A percentile compares a stretch with the other conserved stretches of the same genome.
Conservation (phyloP, 2,888 invertebrate genomes). For the Chymomyza procnemis region DNA sequence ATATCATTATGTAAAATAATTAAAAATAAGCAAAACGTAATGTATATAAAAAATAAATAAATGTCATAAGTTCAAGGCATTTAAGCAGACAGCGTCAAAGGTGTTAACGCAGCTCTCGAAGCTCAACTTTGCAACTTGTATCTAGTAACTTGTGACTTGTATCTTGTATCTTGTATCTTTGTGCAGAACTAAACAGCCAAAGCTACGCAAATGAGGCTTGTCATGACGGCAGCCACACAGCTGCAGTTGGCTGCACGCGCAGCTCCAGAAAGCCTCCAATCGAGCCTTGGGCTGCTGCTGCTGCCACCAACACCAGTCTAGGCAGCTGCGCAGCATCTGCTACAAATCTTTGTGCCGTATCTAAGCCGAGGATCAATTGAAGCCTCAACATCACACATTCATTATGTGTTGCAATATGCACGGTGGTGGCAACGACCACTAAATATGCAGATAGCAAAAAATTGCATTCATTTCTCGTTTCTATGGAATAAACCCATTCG, state of each 20-base stretch:
- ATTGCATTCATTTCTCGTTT: constrained; percentile 23
- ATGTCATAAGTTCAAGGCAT: background rate
- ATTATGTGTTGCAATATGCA: no score
- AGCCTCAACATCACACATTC: background rate
- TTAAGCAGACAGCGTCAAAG: background rate
- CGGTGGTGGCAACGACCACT: background rate
- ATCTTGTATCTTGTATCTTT: background rate
- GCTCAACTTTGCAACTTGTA: background rate
- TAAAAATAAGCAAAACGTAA: background rate
- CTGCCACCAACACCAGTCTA: background rate
- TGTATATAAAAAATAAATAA: no score
- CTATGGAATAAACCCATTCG: constrained; percentile 52
- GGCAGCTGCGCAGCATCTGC: background rate
- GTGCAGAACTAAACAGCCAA: background rate
- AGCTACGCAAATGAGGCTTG: background rate
- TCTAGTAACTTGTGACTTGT: no score
- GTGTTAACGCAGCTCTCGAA: background rate
- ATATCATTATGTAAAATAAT: background rate
- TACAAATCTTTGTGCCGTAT: background rate
- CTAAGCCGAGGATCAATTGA: background rate
- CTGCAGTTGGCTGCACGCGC: background rate
- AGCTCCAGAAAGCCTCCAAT: background rate
- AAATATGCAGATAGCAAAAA: background rate
- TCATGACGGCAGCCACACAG: background rate
- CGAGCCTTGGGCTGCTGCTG: no score